Evolutionary conservation across 2,888 invertebrate species (phyloP).

Genomic region (Pycnomerus fuliginosus): DNA sequence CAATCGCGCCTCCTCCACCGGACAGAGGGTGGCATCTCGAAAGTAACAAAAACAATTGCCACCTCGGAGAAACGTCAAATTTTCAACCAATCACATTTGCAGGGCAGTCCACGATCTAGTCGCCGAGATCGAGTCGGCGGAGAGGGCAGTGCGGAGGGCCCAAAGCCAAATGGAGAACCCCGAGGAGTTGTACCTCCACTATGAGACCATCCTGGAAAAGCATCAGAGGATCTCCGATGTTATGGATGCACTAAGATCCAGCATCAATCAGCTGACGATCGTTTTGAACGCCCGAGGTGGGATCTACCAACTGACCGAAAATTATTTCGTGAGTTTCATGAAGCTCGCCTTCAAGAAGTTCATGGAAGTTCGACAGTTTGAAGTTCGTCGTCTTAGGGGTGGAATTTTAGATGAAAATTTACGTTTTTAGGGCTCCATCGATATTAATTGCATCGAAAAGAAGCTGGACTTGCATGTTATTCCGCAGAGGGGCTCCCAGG

Average conservation of each 20-base stretch:
- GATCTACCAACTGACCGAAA: slow-evolving; percentile 49
- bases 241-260: no score
- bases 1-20: slow-evolving; percentile 55
- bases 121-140: slow-evolving; percentile 52
- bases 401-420: no score
- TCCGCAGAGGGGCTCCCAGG: slow-evolving; percentile 56
- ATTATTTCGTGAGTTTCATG: slow-evolving; percentile 48
- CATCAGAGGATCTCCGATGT: no score
- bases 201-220: no score
- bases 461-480: slow-evolving; percentile 57
- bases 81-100: no score
- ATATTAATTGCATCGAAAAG: slow-evolving; percentile 55
- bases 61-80: no score
- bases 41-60: no score
- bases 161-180: slow-evolving; percentile 45
- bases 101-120: slow-evolving; percentile 42
- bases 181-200: no score
- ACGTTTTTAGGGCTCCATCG: slow-evolving; percentile 57
- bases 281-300: no score
- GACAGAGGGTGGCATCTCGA: no score
- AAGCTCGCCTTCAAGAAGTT: slow-evolving; percentile 57
- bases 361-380: slow-evolving; percentile 59
- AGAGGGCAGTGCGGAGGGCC: slow-evolving; percentile 51
- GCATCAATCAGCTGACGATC: no score
- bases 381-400: slow-evolving; percentile 50